These are phyloP conservation scores for Rotaria socialis DNA, from an alignment of 2,888 invertebrate species.

Conservation along the genomic window DNA sequence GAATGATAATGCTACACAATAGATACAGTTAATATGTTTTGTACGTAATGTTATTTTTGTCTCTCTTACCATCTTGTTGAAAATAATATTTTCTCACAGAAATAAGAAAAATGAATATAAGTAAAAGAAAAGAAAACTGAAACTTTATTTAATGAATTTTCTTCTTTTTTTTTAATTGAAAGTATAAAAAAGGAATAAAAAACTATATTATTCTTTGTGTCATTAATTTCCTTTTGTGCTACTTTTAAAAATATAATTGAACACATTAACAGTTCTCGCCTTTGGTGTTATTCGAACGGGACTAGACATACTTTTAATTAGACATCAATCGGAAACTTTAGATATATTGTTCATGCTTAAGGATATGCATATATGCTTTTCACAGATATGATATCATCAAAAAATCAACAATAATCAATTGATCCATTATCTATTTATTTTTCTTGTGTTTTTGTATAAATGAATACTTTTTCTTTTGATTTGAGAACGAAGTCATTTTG, in stretches of 20 bases:
- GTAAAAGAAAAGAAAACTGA: neutral
- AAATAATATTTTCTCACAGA: neutral
- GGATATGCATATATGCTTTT: neutral
- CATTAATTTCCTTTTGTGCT: neutral
- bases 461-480: neutral
- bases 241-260: no score
- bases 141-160: neutral
- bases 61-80: neutral
- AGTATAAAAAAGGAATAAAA: neutral
- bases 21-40: neutral
- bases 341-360: neutral
- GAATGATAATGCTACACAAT: constrained; percentile 17
- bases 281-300: no score
- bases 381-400: neutral
- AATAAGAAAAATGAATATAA: neutral
- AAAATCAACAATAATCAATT: neutral
- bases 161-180: neutral
- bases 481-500: neutral
- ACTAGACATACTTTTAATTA: neutral
- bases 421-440: neutral
- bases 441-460: neutral
- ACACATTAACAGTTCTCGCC: no score
- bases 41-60: neutral
- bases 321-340: neutral
- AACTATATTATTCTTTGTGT: neutral